Base-by-base conservation (phyloP, 2,797 vertebrate species). In the Helostoma temminkii region DNA sequence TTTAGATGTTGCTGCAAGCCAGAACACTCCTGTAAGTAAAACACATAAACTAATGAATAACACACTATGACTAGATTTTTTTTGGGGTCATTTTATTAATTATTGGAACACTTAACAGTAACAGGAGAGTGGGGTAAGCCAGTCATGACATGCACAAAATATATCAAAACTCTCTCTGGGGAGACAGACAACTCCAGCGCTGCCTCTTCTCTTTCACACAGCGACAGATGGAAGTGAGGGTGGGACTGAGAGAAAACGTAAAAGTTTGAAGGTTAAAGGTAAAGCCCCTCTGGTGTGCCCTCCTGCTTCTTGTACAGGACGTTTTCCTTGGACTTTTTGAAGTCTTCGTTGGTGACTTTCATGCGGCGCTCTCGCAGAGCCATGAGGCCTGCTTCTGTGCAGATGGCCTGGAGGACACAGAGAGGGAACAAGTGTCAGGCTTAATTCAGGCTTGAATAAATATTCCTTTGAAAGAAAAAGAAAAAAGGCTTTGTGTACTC, bases 271-370 rank as follows among this genome's bases (percentile, higher is more conserved):
- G 66, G 74, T 94, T 92, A 99, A 67, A 99, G 97, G 87, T 99
- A 99, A 0, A 99, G 94, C 37, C 98, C 98, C 87, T 99, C 97
- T 0, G 98, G 98, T 19, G 98, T 99, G 70, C 98, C 98, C 89
- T 99, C 98, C 81, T 99, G 98, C 84, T 99, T 99, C 91, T 99
- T 99, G 81, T 99, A 99, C 55, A 99, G 94, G 78, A 99, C 96
- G 0, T 99, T 99, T 71, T 99, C 98, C 92, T 99, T 99, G 4
- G 98, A 99, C 87, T 99, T 99, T 67, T 99, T 99, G 93, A 99
- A 99, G 87, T 99, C 98, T 91, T 99, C 98, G 14, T 99, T 99
- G 73, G 98, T 99, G 66, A 99, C 96, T 93, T 99, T 99, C 98
- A 99, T 99, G 16, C 98, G 93, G 12, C 97, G 93, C 80, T 99